These are phyloP conservation scores for Rhegmatorhina hoffmannsi DNA, from an alignment of 2,113 vertebrate genomes.

Conservation along the genomic window DNA sequence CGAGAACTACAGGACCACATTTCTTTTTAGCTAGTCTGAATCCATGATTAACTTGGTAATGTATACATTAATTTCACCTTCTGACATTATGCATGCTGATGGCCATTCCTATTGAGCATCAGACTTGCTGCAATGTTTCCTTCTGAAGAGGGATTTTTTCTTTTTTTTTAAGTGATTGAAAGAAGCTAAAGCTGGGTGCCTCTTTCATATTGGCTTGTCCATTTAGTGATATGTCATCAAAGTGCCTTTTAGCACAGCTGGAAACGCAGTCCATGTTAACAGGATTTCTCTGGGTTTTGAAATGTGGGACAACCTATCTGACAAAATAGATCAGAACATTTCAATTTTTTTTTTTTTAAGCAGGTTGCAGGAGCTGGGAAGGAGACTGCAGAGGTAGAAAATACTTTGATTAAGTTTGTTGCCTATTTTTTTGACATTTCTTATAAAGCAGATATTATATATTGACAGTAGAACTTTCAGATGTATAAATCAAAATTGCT, in stretches of 20 bases:
- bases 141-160: not conserved
- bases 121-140: not conserved
- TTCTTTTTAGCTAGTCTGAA: not conserved
- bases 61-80: not conserved
- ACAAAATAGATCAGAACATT: constrained; percentile 3
- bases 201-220: not conserved
- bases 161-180: not conserved
- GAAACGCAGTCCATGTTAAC: not conserved
- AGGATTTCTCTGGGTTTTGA: not conserved
- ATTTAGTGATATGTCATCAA: not conserved
- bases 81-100: not conserved
- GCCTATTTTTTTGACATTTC: not conserved
- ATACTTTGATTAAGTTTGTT: not conserved
- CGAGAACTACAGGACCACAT: not conserved
- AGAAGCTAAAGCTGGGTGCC: not conserved
- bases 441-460: not conserved
- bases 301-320: not conserved
- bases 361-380: not conserved
- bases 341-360: not conserved
- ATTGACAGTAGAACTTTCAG: not conserved
- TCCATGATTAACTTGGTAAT: not conserved
- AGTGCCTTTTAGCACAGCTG: not conserved
- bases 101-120: not conserved
- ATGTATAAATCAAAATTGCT: not conserved
- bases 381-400: not conserved